Conservation (phyloP, 2,888 invertebrate genomes). For the Polymixis lichenea region DNA sequence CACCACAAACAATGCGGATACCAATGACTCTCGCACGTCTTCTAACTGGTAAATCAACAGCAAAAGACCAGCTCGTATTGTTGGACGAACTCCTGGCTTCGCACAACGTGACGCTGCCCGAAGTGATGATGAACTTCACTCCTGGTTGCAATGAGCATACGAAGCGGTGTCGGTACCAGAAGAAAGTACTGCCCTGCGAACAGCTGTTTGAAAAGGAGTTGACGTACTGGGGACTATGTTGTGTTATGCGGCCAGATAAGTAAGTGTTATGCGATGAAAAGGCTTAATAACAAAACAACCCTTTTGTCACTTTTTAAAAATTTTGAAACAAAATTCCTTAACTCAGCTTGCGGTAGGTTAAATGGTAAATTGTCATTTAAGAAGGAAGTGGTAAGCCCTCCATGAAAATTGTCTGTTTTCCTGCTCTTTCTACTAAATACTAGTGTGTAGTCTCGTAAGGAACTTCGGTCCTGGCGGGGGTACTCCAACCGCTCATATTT, state of each 20-base stretch:
- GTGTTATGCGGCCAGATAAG: constrained; percentile 76
- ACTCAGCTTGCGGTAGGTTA: not conserved
- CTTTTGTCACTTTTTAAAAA: not conserved
- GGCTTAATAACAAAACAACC: not conserved
- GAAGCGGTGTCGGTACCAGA: constrained; percentile 77
- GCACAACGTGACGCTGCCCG: constrained; percentile 72
- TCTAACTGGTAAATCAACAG: constrained; percentile 68
- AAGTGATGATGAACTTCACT: constrained; percentile 71
- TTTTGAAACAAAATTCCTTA: not conserved
- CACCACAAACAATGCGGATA: constrained; percentile 59
- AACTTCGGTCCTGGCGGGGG: not conserved
- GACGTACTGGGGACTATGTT: constrained; percentile 80
- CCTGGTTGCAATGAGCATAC: constrained; percentile 74
- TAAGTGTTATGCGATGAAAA: not conserved
- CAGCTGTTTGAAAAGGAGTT: constrained; percentile 75
- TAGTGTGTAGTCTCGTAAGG: not conserved
- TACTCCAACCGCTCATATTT: not conserved
- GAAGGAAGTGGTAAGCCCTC: not conserved
- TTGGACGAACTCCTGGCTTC: constrained; percentile 72
- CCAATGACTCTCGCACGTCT: constrained; percentile 70
- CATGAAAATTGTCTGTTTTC: not conserved
- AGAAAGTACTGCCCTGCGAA: constrained; percentile 71
- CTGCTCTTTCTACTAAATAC: not conserved
- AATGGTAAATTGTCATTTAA: not conserved
- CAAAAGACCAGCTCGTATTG: constrained; percentile 65